A percentile compares a stretch with the other conserved stretches of the same genome.
Conservation (phyloP, 2,113 vertebrate species). For the Benitochromis conjunctus region DNA sequence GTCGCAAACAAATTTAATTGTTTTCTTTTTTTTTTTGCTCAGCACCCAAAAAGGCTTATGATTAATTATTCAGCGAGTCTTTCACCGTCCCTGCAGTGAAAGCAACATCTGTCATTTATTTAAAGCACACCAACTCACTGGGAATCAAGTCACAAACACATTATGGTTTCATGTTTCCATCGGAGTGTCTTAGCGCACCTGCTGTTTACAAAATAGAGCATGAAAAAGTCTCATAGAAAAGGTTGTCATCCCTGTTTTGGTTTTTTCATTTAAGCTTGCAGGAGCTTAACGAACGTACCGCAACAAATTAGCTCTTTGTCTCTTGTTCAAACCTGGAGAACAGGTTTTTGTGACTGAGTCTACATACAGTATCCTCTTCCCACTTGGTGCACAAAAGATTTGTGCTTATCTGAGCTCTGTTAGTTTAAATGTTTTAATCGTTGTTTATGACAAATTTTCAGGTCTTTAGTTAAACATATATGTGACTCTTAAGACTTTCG, state of each 20-base stretch:
- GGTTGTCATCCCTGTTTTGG: not conserved
- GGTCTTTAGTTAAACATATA: not conserved
- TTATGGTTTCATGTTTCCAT: conserved; percentile 46
- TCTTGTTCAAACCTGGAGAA: not conserved
- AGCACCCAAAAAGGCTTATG: conserved; percentile 39
- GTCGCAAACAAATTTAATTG: conserved; percentile 56
- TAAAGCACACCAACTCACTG: conserved; percentile 40
- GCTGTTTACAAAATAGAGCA: conserved; percentile 53
- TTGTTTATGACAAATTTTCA: not conserved
- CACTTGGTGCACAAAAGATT: not conserved
- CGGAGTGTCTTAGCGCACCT: conserved; percentile 33
- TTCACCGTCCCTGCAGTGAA: conserved; percentile 40
- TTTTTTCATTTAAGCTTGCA: not conserved
- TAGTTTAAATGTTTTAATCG: not conserved
- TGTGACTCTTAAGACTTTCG: not conserved
- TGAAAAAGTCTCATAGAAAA: conserved; percentile 23
- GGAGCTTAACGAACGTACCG: not conserved
- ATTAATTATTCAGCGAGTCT: conserved; percentile 67
- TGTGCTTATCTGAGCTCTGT: not conserved
- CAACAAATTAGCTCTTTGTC: not conserved
- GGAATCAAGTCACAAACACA: conserved; percentile 53
- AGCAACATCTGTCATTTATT: conserved; percentile 70
- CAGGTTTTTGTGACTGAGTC: not conserved
- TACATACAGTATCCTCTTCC: not conserved
- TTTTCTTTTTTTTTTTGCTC: conserved; percentile 16